Conservation (phyloP, 2,113 vertebrate genomes). For the Polypterus bichir region DNA sequence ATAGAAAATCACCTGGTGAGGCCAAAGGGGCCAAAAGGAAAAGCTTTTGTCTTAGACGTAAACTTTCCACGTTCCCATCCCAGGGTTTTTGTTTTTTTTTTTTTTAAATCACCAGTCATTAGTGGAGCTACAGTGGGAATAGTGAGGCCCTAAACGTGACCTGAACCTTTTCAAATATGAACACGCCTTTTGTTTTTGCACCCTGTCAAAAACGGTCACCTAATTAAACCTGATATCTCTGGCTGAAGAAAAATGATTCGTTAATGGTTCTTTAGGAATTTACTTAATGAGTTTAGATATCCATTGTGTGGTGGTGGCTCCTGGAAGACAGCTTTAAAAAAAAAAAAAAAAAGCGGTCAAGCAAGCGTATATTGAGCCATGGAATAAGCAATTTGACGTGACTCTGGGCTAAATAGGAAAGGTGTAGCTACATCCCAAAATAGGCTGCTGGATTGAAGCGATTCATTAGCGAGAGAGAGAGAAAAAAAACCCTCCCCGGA, state of each 20-base stretch:
- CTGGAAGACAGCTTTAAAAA: slow-evolving; percentile 55
- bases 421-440: slow-evolving; percentile 48
- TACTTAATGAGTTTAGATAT: slow-evolving; percentile 93
- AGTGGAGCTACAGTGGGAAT: slow-evolving; percentile 54
- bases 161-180: slow-evolving; percentile 78
- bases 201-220: slow-evolving; percentile 82
- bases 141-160: slow-evolving; percentile 72
- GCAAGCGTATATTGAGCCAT: slow-evolving; percentile 40
- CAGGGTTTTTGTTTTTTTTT: slow-evolving; percentile 32
- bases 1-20: slow-evolving; percentile 76
- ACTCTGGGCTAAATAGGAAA: slow-evolving; percentile 50
- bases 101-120: slow-evolving; percentile 78
- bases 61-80: slow-evolving; percentile 44
- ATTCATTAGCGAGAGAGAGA: slow-evolving; percentile 65
- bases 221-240: slow-evolving; percentile 95
- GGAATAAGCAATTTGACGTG: slow-evolving; percentile 32
- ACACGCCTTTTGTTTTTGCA: slow-evolving; percentile 84
- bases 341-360: slow-evolving; percentile 20
- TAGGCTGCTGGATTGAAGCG: slow-evolving; percentile 41
- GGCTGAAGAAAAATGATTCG: slow-evolving; percentile 73
- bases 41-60: slow-evolving; percentile 63
- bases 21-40: slow-evolving; percentile 63
- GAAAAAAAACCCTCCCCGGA: slow-evolving; percentile 21
- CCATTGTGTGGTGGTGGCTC: slow-evolving; percentile 76
- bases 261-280: slow-evolving; percentile 87